These are phyloP conservation scores for Polyommatus iphigenia DNA, from an alignment of 2,888 invertebrate species.

Conservation along the genomic window DNA sequence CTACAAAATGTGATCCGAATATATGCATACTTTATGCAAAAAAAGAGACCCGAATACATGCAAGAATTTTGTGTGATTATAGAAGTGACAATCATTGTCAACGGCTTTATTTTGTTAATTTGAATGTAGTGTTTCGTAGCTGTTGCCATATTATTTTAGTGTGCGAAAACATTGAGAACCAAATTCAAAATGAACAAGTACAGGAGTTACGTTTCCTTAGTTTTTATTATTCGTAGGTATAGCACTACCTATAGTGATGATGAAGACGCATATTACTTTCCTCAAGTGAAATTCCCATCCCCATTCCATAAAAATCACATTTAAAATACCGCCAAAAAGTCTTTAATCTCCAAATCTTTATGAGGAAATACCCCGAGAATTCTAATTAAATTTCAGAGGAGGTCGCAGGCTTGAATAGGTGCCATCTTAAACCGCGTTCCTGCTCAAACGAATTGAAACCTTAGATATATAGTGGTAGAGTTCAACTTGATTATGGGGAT, in stretches of 20 bases:
- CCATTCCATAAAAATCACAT: conserved; percentile 25
- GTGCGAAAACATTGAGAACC: no score
- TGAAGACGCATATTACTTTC: conserved; percentile 4
- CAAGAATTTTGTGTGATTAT: no score
- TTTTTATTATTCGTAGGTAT: no score
- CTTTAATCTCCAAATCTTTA: conserved; percentile 68
- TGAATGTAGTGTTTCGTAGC: no score
- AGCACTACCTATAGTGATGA: background rate
- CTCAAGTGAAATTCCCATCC: conserved; percentile 8
- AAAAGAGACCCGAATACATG: no score
- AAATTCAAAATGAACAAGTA: no score
- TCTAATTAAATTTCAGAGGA: conserved; percentile 61
- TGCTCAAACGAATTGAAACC: background rate
- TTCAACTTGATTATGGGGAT: background rate
- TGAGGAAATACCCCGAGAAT: conserved; percentile 62
- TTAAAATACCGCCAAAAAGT: conserved; percentile 40
- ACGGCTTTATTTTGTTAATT: no score
- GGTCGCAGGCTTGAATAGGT: conserved; percentile 20
- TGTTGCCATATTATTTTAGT: no score
- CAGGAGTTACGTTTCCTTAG: no score
- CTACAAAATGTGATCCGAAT: no score
- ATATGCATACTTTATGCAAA: no score
- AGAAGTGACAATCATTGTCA: no score
- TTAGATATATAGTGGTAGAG: background rate
- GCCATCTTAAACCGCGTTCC: conserved; percentile 13